phyloP scores from a whole-genome alignment of 1,140 invertebrate species.

The Belonocnema kinseyi region DNA sequence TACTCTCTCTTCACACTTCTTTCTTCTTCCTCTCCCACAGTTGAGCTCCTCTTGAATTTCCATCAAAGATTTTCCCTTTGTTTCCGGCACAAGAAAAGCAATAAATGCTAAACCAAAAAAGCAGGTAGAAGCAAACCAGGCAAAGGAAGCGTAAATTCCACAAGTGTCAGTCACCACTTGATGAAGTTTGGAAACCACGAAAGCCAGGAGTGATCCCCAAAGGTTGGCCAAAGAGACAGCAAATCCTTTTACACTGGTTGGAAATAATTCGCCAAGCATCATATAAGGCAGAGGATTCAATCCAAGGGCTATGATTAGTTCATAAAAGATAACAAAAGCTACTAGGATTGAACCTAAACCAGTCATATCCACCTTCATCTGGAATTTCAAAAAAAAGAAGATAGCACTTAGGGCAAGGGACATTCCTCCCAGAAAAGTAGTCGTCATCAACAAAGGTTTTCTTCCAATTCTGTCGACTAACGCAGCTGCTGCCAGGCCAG shows the following conservation, averaged over 20 bases:
- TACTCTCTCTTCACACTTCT: constrained; percentile 36
- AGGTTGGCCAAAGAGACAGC: constrained; percentile 73
- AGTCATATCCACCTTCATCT: constrained; percentile 63
- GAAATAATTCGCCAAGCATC: constrained; percentile 80
- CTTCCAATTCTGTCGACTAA: constrained; percentile 78
- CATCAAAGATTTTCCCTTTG: constrained; percentile 82
- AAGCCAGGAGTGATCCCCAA: constrained; percentile 72
- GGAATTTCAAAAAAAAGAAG: constrained; percentile 76
- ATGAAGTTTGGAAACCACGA: constrained; percentile 77
- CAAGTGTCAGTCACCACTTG: constrained; percentile 75
- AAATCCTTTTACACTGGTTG: constrained; percentile 79
- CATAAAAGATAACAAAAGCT: constrained; percentile 77
- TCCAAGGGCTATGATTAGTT: constrained; percentile 77
- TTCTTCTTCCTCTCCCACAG: constrained; percentile 48
- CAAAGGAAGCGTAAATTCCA: constrained; percentile 77
- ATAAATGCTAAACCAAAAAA: constrained; percentile 78
- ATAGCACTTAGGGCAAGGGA: constrained; percentile 65
- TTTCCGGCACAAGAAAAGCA: constrained; percentile 82
- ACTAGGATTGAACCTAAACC: constrained; percentile 76
- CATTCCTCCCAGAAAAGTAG: constrained; percentile 75
- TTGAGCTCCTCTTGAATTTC: constrained; percentile 79
- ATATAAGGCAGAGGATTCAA: constrained; percentile 79
- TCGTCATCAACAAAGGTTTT: constrained; percentile 76
- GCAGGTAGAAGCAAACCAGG: constrained; percentile 76
- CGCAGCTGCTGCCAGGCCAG: constrained; percentile 75